Conservation (phyloP, 2,113 vertebrate species). For the Erythrolamprus reginae region DNA sequence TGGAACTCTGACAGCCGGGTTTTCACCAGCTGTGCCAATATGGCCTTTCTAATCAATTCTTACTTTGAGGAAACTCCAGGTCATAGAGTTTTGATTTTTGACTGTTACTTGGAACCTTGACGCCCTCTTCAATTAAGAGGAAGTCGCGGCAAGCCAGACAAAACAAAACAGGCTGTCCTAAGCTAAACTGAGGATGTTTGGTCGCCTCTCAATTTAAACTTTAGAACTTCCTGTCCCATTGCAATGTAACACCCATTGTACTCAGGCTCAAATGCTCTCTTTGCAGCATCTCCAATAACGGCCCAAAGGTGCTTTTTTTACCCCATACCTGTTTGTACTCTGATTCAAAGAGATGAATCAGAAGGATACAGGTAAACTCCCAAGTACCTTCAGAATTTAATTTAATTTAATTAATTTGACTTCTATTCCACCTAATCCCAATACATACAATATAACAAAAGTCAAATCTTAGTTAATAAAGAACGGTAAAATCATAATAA, state of each 20-base stretch:
- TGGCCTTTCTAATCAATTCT: too few relatives aligned
- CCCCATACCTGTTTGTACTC: neutral
- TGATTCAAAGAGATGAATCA: neutral
- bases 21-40: too few relatives aligned
- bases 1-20: too few relatives aligned
- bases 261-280: neutral
- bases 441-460: too few relatives aligned
- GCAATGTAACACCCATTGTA: neutral
- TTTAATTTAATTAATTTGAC: too few relatives aligned
- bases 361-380: neutral
- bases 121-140: neutral
- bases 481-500: too few relatives aligned
- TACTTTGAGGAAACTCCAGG: too few relatives aligned
- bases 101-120: too few relatives aligned
- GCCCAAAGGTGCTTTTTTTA: neutral
- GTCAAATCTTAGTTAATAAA: too few relatives aligned
- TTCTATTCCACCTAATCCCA: too few relatives aligned
- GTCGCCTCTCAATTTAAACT: neutral
- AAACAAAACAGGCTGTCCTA: accelerated
- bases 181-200: neutral
- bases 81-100: too few relatives aligned
- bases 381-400: neutral
- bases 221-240: neutral
- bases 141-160: neutral
- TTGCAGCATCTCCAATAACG: neutral